Percentiles rank a stretch among this genome's conserved stretches.
phyloP scores from a whole-genome alignment of 2,888 invertebrate genomes.

The Chymomyza fuscimana region DNA sequence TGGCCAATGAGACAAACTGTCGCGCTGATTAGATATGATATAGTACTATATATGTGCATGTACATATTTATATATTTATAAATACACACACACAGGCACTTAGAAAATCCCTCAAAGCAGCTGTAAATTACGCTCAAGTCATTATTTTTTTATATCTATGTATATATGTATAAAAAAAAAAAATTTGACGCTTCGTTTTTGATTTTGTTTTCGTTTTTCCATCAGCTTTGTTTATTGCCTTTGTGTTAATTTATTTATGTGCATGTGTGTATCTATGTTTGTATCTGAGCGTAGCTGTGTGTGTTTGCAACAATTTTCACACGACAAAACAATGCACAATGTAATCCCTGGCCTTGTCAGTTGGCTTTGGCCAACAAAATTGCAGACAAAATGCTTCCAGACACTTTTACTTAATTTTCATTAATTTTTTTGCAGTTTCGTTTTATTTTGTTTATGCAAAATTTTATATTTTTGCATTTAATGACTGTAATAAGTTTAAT shows the following conservation, averaged over 20 bases:
- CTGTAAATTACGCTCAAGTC: background rate
- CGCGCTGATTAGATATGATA: conserved; percentile 62
- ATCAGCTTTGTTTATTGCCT: conserved; percentile 23
- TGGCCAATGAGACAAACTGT: conserved; percentile 59
- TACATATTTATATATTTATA: conserved; percentile 16
- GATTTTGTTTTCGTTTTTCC: conserved; percentile 47
- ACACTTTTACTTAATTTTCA: conserved; percentile 40
- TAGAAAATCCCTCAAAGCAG: conserved; percentile 19
- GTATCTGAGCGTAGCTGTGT: background rate
- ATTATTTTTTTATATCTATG: conserved; percentile 21
- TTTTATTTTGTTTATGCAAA: conserved; percentile 12
- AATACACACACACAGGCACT: conserved; percentile 23
- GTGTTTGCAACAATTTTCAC: conserved; percentile 30
- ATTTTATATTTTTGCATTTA: too few relatives aligned
- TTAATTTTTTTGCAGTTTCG: conserved; percentile 16
- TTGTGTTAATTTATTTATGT: conserved; percentile 42
- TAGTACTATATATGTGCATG: conserved; percentile 20
- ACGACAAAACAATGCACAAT: conserved; percentile 19
- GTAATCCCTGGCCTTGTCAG: background rate
- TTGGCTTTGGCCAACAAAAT: conserved; percentile 10
- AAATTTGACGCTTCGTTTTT: conserved; percentile 6
- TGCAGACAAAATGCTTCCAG: conserved; percentile 2
- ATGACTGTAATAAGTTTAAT: too few relatives aligned
- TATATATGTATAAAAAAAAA: background rate
- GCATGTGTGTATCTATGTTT: conserved; percentile 1